Percentiles rank a stretch among this genome's conserved stretches.
phyloP scores from a whole-genome alignment of 2,797 vertebrate genomes.

The Alauda arvensis region DNA sequence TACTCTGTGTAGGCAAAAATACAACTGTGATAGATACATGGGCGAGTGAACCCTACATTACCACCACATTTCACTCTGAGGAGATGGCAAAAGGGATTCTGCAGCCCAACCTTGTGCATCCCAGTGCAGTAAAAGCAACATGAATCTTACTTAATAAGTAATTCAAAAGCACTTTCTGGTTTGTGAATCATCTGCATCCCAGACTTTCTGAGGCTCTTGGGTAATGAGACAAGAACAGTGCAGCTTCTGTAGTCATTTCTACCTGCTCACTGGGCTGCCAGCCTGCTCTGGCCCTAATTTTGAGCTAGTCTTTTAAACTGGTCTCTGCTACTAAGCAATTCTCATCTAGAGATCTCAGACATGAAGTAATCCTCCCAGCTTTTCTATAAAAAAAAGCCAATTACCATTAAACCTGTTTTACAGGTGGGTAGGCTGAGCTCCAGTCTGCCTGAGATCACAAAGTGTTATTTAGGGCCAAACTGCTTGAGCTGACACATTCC shows the following conservation, averaged over 20 bases:
- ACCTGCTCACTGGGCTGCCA: background rate
- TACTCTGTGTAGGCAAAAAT: background rate
- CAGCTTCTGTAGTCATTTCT: background rate
- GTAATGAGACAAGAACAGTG: background rate
- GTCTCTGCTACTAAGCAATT: background rate
- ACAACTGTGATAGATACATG: background rate
- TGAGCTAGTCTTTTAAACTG: background rate
- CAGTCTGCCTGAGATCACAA: constrained; percentile 7
- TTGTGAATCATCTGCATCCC: constrained; percentile 9
- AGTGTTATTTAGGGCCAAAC: background rate
- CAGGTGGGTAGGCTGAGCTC: constrained; percentile 8
- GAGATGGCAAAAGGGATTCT: background rate
- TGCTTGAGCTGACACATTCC: background rate
- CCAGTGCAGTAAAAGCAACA: constrained; percentile 3
- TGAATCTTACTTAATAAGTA: background rate
- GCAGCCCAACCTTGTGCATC: background rate
- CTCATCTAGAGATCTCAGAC: constrained; percentile 11
- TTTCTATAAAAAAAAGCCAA: background rate
- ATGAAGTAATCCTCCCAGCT: constrained; percentile 21
- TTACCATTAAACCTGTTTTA: constrained; percentile 27
- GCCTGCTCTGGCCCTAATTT: background rate
- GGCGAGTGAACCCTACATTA: background rate
- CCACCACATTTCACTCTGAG: background rate
- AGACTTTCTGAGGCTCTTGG: background rate
- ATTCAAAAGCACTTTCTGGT: constrained; percentile 15